These are phyloP conservation scores for Oscheius myriophilus DNA, from an alignment of 2,888 invertebrate species.

Conservation along the genomic window DNA sequence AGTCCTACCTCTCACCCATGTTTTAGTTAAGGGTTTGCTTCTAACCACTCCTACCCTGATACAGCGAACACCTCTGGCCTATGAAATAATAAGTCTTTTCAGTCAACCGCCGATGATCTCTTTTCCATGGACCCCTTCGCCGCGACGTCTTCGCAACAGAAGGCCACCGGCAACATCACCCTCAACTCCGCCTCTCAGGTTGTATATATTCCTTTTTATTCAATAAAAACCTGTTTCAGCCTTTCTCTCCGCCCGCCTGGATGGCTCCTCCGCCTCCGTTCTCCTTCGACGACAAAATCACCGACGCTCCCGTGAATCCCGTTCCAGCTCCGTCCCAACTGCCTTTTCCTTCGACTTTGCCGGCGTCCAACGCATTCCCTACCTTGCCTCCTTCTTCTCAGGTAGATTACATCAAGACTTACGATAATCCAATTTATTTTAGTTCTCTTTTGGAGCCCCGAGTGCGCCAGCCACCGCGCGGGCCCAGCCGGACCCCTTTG, in stretches of 20 bases:
- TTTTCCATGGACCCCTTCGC: constrained; percentile 18
- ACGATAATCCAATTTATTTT: no score
- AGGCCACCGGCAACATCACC: neutral
- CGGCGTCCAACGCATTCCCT: no score
- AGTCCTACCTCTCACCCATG: no score
- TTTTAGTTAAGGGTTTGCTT: no score
- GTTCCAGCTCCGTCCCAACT: neutral
- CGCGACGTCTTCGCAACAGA: neutral
- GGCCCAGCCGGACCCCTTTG: constrained; percentile 15
- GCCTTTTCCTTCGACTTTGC: neutral
- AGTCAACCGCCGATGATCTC: constrained; percentile 28
- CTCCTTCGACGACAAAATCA: constrained; percentile 7
- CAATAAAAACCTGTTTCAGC: neutral
- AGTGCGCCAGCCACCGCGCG: neutral
- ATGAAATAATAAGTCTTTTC: neutral
- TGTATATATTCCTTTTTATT: neutral
- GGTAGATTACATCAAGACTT: no score
- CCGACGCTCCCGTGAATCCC: neutral
- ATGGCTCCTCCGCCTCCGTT: constrained; percentile 39
- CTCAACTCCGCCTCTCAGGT: constrained; percentile 1
- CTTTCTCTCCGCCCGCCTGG: constrained; percentile 38
- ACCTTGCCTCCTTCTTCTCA: no score
- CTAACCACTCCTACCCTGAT: no score
- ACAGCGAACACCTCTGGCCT: no score
- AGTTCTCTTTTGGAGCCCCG: no score